These are phyloP conservation scores for Slavum lentiscoides DNA, from an alignment of 2,888 invertebrate species.

Conservation along the genomic window DNA sequence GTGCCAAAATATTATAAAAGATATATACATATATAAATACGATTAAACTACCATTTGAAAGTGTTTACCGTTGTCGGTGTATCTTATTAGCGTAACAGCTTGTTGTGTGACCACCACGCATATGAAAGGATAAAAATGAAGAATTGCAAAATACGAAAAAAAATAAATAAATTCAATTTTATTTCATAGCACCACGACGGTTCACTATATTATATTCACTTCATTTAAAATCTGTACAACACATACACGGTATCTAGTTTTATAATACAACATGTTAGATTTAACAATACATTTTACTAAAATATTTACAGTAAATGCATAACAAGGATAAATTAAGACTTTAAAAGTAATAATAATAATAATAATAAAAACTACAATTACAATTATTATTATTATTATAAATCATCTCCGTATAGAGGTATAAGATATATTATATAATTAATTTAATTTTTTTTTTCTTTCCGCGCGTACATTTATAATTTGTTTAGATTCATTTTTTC, in stretches of 20 bases:
- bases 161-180: background rate
- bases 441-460: background rate
- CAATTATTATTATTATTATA: background rate
- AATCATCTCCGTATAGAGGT: constrained; percentile 32
- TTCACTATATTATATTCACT: constrained; percentile 36
- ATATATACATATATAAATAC: too few species aligned
- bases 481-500: background rate
- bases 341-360: constrained; percentile 30
- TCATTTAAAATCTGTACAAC: constrained; percentile 50
- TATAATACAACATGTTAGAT: constrained; percentile 51
- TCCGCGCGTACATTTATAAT: background rate
- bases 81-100: too few species aligned
- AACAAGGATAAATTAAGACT: constrained; percentile 51
- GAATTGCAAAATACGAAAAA: background rate
- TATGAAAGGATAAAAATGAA: background rate
- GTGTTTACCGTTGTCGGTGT: too few species aligned
- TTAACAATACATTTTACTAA: constrained; percentile 51
- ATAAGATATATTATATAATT: constrained; percentile 8
- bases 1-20: too few species aligned
- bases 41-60: too few species aligned
- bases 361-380: background rate
- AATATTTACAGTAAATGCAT: constrained; percentile 50
- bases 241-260: constrained; percentile 30
- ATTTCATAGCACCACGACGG: constrained; percentile 42
- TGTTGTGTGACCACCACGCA: too few species aligned